Evolutionary conservation across 2,797 vertebrate species (phyloP), one percentile per base, ranked within the genome.

Genomic region (Scleropages formosus): DNA sequence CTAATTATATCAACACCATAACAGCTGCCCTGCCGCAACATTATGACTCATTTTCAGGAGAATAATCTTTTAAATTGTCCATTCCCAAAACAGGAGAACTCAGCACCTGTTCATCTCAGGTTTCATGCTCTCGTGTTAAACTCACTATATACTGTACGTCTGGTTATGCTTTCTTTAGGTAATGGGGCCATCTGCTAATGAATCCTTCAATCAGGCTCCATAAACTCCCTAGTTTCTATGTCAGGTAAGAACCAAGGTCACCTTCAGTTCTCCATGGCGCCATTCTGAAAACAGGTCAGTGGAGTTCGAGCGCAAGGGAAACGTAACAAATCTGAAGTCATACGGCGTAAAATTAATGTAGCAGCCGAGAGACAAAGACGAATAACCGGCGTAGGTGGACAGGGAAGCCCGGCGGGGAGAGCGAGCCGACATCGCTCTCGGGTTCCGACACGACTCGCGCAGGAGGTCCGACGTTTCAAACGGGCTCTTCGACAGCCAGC

Each of bases 341-440:
- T 18, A 11, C 22, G 47, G 22, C 46, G 47, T 13, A 51, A 53
- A 69, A 26, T 27, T 47, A 49, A 51, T 22, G 10, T 51, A 27
- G 49, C 68, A 16, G 24, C 49, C 68, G 20, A 47, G 65, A 67
- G n/a, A 67, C 18, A 70, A 70, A 70, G 67, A 22, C 20, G 53
- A 56, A 56, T 18, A 56, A 56, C 53, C 53, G 11, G 53, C 10
- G 53, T 53, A 18, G 53, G 53, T 3, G 31, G 31, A 39, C 31
- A 6, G 31, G 53, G 18, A 49, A 56, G 12, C 24, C 22, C 15
- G 49, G 46, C 46, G 22, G 16, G 11, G 22, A 69, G 24, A 51
- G 27, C 18, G 67, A 69, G 4, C 6, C 20, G 22, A 16, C 44
- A 24, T 20, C 47, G 49, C 53, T 56, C 12, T 12, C 53, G 49